These are phyloP conservation scores for Cataglyphis livida DNA, from an alignment of 2,888 invertebrate genomes.

Conservation along the genomic window DNA sequence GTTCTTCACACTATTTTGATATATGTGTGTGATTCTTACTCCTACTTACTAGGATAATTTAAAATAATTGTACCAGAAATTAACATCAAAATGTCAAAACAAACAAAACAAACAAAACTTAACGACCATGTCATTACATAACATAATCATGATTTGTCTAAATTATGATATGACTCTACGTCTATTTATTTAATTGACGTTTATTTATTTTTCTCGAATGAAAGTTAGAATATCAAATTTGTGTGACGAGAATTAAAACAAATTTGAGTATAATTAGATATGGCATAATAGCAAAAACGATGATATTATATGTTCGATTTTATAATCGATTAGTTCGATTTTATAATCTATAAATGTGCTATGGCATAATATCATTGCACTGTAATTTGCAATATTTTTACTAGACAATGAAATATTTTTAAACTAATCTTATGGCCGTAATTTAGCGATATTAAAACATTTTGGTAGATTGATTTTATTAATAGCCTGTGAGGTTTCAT, in stretches of 20 bases:
- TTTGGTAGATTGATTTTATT: constrained; percentile 9
- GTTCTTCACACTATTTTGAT: not conserved
- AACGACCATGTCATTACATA: not conserved
- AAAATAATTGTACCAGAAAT: constrained; percentile 33
- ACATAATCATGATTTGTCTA: not conserved
- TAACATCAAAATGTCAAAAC: not conserved
- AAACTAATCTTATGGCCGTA: not conserved
- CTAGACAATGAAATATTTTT: no score
- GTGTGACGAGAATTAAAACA: not conserved
- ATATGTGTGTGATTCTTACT: not conserved
- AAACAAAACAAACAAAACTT: not conserved
- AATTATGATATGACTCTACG: not conserved
- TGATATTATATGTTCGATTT: not conserved
- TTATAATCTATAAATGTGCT: not conserved
- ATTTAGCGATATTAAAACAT: not conserved
- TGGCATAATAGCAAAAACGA: not conserved
- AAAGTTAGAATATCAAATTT: not conserved
- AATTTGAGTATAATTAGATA: not conserved
- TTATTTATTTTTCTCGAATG: not conserved
- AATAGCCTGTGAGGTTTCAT: not conserved
- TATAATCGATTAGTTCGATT: not conserved
- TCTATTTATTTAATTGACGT: not conserved
- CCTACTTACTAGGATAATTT: not conserved
- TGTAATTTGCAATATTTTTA: not conserved
- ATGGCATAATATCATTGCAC: not conserved